Percentiles rank a stretch among this genome's conserved stretches.
phyloP scores from a whole-genome alignment of 2,797 vertebrate species.

The Falco columbarius region DNA sequence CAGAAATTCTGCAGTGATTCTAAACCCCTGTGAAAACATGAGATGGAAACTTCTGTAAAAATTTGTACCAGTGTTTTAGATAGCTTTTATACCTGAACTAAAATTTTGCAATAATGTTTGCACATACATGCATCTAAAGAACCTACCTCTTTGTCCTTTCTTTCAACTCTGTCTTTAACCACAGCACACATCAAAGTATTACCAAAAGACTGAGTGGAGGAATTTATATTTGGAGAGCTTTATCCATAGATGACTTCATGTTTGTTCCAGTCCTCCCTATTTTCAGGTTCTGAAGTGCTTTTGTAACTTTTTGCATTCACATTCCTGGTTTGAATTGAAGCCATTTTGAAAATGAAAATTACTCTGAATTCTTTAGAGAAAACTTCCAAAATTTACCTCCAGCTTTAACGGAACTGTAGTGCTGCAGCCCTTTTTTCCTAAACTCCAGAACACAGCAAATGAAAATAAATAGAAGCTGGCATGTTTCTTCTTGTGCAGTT shows the following conservation, averaged over 20 bases:
- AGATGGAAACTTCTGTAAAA: not conserved
- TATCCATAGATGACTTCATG: slow-evolving; percentile 33
- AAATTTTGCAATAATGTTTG: not conserved
- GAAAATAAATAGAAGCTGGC: slow-evolving; percentile 55
- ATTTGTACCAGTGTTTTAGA: not conserved
- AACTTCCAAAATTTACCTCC: not conserved
- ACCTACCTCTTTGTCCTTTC: slow-evolving; percentile 5
- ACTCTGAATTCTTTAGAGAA: not conserved
- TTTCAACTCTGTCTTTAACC: slow-evolving; percentile 43
- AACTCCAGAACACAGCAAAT: not conserved
- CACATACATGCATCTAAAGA: not conserved
- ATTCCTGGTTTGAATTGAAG: not conserved
- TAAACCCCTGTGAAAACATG: not conserved
- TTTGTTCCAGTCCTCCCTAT: slow-evolving; percentile 35
- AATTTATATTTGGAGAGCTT: not conserved
- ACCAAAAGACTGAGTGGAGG: not conserved
- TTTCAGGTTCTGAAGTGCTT: slow-evolving; percentile 11
- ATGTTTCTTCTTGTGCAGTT: slow-evolving; percentile 59
- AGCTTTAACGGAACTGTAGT: not conserved
- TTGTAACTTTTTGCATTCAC: slow-evolving; percentile 31
- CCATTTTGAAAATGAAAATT: not conserved
- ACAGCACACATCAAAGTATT: slow-evolving; percentile 35
- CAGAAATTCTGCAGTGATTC: not conserved
- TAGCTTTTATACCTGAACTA: not conserved
- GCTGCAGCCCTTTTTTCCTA: not conserved